These are phyloP conservation scores for Pseudorhombus dupliciocellatus DNA, from an alignment of 2,113 vertebrate genomes.

Conservation along the genomic window DNA sequence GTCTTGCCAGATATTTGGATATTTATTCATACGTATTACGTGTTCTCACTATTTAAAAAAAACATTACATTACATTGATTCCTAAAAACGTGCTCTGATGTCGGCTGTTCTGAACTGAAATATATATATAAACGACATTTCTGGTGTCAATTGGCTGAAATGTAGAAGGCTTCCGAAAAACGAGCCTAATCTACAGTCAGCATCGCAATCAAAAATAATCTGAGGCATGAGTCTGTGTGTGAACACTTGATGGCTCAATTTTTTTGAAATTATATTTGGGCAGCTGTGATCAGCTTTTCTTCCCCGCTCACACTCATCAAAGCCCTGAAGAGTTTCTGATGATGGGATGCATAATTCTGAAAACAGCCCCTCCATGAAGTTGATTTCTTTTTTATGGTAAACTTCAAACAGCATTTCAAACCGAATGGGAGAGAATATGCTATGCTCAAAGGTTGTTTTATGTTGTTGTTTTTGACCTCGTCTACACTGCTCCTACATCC, in stretches of 20 bases:
- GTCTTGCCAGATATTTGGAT: too few relatives aligned
- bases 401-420: conserved; percentile 69
- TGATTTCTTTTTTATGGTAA: conserved; percentile 45
- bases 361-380: conserved; percentile 52
- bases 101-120: conserved; percentile 27
- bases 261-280: conserved; percentile 14
- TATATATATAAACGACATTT: conserved; percentile 34
- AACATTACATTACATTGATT: conserved; percentile 42
- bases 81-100: conserved; percentile 48
- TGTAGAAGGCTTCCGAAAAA: conserved; percentile 15
- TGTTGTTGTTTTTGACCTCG: conserved; percentile 53
- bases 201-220: not conserved
- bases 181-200: not conserved
- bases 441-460: conserved; percentile 56
- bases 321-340: conserved; percentile 35
- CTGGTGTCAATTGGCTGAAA: conserved; percentile 30
- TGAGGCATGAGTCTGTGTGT: not conserved
- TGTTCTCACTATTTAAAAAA: too few relatives aligned
- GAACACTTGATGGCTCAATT: conserved; percentile 25
- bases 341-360: conserved; percentile 43
- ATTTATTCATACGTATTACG: too few relatives aligned
- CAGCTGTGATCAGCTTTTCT: conserved; percentile 37
- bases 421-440: conserved; percentile 43
- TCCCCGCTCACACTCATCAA: conserved; percentile 57
- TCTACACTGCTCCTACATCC: conserved; percentile 11